These are phyloP conservation scores for Ornithoptera alexandrae DNA, from an alignment of 2,888 invertebrate species.

Conservation along the genomic window DNA sequence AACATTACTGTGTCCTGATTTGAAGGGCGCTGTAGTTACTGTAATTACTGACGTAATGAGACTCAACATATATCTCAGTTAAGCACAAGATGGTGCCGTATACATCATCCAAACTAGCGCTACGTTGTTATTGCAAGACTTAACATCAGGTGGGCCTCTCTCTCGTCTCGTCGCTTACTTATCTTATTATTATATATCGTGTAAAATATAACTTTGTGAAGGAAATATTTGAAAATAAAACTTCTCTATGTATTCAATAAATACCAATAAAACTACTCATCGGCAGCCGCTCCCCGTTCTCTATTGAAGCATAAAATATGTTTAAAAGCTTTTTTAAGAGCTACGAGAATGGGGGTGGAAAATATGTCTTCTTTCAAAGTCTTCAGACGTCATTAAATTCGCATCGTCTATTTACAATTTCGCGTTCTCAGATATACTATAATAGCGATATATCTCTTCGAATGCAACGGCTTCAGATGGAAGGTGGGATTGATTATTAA, in stretches of 20 bases:
- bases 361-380: slow-evolving; percentile 42
- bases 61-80: too few species aligned
- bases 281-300: slow-evolving; percentile 41
- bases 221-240: not conserved
- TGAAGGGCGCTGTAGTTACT: too few species aligned
- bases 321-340: slow-evolving; percentile 55
- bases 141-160: too few species aligned
- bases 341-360: slow-evolving; percentile 41
- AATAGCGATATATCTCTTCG: slow-evolving; percentile 31
- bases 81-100: too few species aligned
- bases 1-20: too few species aligned
- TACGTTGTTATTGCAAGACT: too few species aligned
- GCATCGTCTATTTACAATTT: slow-evolving; percentile 41
- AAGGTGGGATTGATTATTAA: slow-evolving; percentile 55
- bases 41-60: too few species aligned
- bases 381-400: slow-evolving; percentile 46
- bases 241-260: slow-evolving; percentile 28
- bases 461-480: slow-evolving; percentile 9
- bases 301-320: slow-evolving; percentile 43
- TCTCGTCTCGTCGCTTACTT: too few species aligned
- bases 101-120: too few species aligned
- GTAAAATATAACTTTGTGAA: not conserved
- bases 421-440: slow-evolving; percentile 4
- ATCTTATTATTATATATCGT: not conserved
- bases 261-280: slow-evolving; percentile 38